Evolutionary conservation across 2,888 invertebrate genomes (phyloP).

Genomic region (Yponomeuta cagnagella): DNA sequence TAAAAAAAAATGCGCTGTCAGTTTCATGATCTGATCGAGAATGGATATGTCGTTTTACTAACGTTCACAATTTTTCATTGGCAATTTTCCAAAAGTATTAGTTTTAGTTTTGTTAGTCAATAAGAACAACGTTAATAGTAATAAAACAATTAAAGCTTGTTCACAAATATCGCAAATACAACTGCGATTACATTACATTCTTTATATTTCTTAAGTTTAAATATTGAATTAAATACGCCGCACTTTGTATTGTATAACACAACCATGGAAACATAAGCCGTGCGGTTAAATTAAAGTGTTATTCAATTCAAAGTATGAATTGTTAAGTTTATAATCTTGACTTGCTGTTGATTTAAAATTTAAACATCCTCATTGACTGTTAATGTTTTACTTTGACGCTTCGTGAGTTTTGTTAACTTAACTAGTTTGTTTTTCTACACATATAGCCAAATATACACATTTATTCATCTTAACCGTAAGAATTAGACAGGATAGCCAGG

Average conservation of each 20-base stretch:
- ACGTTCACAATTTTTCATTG: slow-evolving; percentile 11
- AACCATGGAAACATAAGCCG: slow-evolving; percentile 17
- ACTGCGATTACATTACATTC: slow-evolving; percentile 72
- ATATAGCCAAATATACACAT: slow-evolving; percentile 71
- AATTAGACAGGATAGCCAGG: slow-evolving; percentile 73
- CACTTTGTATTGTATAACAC: slow-evolving; percentile 27
- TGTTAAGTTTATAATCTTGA: slow-evolving; percentile 67
- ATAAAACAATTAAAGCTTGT: neutral
- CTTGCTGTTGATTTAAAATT: slow-evolving; percentile 68
- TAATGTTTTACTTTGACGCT: slow-evolving; percentile 53
- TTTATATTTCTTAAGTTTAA: slow-evolving; percentile 42
- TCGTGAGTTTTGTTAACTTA: slow-evolving; percentile 49
- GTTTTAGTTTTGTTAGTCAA: slow-evolving; percentile 1
- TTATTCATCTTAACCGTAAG: slow-evolving; percentile 64
- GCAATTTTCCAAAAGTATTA: slow-evolving; percentile 9
- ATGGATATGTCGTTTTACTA: slow-evolving; percentile 50
- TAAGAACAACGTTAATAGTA: neutral
- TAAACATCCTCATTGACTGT: slow-evolving; percentile 71
- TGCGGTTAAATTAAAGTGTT: slow-evolving; percentile 6
- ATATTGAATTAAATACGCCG: slow-evolving; percentile 21
- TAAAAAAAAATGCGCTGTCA: slow-evolving; percentile 53
- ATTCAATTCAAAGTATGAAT: slow-evolving; percentile 29
- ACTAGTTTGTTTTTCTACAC: slow-evolving; percentile 51
- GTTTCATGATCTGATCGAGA: slow-evolving; percentile 32
- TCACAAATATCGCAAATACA: slow-evolving; percentile 29